These are phyloP conservation scores for Callyntrura sp. DNA, from an alignment of 2,888 invertebrate genomes.

Conservation along the genomic window DNA sequence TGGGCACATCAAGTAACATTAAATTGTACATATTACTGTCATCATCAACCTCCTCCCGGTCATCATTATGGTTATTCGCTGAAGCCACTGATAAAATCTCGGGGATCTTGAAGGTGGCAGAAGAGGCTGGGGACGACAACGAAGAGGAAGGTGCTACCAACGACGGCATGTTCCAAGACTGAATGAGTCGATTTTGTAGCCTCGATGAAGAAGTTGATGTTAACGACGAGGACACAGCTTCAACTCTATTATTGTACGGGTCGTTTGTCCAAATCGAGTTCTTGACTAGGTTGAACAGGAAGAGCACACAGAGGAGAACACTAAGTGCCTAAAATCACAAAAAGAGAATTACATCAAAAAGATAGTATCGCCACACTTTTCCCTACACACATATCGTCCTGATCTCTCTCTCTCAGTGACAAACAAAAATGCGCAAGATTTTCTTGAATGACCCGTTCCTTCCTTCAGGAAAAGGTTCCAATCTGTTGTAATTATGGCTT, in stretches of 20 bases:
- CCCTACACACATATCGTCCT: background rate
- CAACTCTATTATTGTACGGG: slow-evolving; percentile 41
- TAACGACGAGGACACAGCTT: slow-evolving; percentile 7
- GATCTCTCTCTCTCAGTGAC: slow-evolving; percentile 8
- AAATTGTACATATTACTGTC: slow-evolving; percentile 42
- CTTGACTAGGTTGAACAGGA: slow-evolving; percentile 69
- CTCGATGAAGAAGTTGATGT: slow-evolving; percentile 37
- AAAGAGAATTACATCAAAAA: slow-evolving; percentile 25
- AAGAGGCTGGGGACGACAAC: slow-evolving; percentile 17
- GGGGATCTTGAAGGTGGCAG: slow-evolving; percentile 41
- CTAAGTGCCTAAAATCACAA: slow-evolving; percentile 54
- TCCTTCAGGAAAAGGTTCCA: background rate
- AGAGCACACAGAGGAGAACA: slow-evolving; percentile 53
- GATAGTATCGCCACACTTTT: background rate
- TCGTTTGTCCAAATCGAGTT: slow-evolving; percentile 38
- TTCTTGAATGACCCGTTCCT: background rate
- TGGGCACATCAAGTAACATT: slow-evolving; percentile 59
- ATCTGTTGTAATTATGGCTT: slow-evolving; percentile 52
- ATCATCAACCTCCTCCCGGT: slow-evolving; percentile 16
- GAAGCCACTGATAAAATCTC: slow-evolving; percentile 52
- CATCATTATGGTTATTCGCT: slow-evolving; percentile 26
- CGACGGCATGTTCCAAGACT: slow-evolving; percentile 74
- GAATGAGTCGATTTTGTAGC: slow-evolving; percentile 64
- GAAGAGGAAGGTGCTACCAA: slow-evolving; percentile 44
- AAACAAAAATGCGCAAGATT: background rate